Percentiles rank a stretch among this genome's conserved stretches.
Evolutionary conservation across 2,797 vertebrate genomes (phyloP).

Genomic region (Dallia pectoralis): DNA sequence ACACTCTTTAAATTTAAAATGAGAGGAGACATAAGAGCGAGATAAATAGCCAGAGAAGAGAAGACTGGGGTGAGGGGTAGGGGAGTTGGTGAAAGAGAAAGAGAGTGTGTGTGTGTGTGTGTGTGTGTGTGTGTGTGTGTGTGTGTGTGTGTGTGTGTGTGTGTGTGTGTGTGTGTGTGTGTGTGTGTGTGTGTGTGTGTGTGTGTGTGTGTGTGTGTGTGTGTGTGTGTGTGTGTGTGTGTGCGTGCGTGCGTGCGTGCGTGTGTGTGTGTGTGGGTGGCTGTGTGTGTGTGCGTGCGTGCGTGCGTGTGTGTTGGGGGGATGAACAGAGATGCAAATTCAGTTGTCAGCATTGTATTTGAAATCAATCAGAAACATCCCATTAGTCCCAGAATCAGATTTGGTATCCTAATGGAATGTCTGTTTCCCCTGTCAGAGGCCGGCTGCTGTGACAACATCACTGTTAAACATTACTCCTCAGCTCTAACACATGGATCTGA

Average conservation of each 20-base stretch:
- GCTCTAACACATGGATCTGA: background rate
- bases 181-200: background rate
- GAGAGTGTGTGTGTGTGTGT: constrained; percentile 15
- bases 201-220: background rate
- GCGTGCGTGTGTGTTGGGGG: background rate
- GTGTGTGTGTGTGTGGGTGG: no score
- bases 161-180: constrained; percentile 5
- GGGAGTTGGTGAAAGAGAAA: constrained; percentile 25
- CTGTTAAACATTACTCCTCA: background rate
- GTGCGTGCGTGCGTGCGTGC: background rate
- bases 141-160: background rate
- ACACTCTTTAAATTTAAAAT: no score
- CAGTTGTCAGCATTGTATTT: constrained; percentile 47
- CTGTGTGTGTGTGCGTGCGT: background rate
- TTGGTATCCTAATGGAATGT: constrained; percentile 17
- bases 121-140: background rate
- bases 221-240: background rate
- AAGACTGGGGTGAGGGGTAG: constrained; percentile 27
- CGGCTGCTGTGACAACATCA: constrained; percentile 14
- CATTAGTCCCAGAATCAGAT: constrained; percentile 34
- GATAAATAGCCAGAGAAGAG: no score
- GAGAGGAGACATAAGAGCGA: no score
- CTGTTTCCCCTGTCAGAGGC: constrained; percentile 36
- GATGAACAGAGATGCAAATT: constrained; percentile 32
- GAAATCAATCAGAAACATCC: constrained; percentile 57